These are phyloP conservation scores for Drosophila auraria DNA, from an alignment of 1,140 invertebrate species.

Conservation along the genomic window DNA sequence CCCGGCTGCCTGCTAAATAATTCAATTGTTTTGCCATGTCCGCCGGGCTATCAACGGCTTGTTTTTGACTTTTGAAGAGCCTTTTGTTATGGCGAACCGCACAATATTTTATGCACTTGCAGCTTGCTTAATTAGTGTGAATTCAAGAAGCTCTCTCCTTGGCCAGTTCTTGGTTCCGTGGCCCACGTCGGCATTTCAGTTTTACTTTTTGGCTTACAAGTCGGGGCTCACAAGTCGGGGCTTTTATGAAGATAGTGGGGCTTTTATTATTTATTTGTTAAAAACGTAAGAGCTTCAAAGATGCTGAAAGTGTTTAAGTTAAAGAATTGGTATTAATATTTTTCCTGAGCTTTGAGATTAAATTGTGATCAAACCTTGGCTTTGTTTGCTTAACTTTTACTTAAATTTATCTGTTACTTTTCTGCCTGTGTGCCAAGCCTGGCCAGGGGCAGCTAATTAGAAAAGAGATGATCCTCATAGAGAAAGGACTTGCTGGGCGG, in stretches of 20 bases:
- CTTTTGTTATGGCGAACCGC: slow-evolving; percentile 31
- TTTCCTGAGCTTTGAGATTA: not conserved
- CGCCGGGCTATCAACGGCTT: slow-evolving; percentile 25
- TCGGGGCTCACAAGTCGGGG: too few relatives aligned
- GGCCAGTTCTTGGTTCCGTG: slow-evolving; percentile 1
- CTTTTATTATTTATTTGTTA: not conserved
- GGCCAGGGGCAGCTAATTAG: slow-evolving; percentile 60
- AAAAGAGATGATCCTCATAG: slow-evolving; percentile 39
- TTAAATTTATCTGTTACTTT: not conserved
- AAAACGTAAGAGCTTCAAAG: too few relatives aligned
- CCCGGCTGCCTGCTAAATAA: slow-evolving; percentile 36
- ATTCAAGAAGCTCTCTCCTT: slow-evolving; percentile 38
- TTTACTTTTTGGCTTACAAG: not conserved
- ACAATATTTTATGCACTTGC: slow-evolving; percentile 51
- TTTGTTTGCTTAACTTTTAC: not conserved
- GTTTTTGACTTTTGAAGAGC: slow-evolving; percentile 32
- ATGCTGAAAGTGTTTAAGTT: not conserved
- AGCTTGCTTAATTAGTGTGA: slow-evolving; percentile 61
- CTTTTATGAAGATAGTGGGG: not conserved
- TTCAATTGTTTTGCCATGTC: slow-evolving; percentile 47
- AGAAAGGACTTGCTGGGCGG: slow-evolving; percentile 40
- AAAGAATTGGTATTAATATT: too few relatives aligned
- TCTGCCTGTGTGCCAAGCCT: slow-evolving; percentile 9
- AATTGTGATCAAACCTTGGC: not conserved
- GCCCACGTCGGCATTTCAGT: slow-evolving; percentile 31